Conservation (phyloP, 2,113 vertebrate genomes). For the Scomber japonicus region DNA sequence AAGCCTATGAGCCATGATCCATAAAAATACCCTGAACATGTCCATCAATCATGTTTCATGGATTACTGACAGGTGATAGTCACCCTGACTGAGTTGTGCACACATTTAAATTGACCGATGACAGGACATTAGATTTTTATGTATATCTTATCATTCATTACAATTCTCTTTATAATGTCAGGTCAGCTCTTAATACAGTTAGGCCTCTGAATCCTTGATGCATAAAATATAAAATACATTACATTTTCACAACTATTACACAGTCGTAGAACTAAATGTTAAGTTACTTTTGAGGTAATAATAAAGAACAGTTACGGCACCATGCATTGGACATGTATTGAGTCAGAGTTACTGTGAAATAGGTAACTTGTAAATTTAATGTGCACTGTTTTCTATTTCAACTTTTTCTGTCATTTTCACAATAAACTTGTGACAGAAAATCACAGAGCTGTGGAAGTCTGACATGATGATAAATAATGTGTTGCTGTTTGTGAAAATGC, state of each 20-base stretch:
- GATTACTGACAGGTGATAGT: too few relatives aligned
- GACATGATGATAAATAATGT: constrained; percentile 62
- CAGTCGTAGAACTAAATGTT: not conserved
- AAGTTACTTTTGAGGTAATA: not conserved
- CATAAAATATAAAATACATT: not conserved
- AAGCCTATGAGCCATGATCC: too few relatives aligned
- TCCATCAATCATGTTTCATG: too few relatives aligned
- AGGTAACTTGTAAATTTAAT: not conserved
- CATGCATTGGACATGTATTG: not conserved
- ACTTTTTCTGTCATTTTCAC: constrained; percentile 31
- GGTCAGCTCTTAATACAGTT: not conserved
- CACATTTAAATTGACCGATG: too few relatives aligned
- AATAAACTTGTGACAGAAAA: constrained; percentile 20
- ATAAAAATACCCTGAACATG: too few relatives aligned
- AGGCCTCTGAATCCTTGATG: not conserved
- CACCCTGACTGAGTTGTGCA: too few relatives aligned
- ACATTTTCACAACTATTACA: not conserved
- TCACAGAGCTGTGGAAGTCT: constrained; percentile 9
- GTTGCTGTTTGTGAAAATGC: constrained; percentile 46
- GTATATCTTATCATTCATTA: too few relatives aligned
- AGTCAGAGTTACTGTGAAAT: not conserved
- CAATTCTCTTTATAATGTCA: not conserved
- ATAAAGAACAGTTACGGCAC: not conserved
- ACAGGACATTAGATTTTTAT: too few relatives aligned
- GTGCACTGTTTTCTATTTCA: not conserved